Evolutionary conservation across 2,113 vertebrate species (phyloP).

Genomic region (Papio anubis): DNA sequence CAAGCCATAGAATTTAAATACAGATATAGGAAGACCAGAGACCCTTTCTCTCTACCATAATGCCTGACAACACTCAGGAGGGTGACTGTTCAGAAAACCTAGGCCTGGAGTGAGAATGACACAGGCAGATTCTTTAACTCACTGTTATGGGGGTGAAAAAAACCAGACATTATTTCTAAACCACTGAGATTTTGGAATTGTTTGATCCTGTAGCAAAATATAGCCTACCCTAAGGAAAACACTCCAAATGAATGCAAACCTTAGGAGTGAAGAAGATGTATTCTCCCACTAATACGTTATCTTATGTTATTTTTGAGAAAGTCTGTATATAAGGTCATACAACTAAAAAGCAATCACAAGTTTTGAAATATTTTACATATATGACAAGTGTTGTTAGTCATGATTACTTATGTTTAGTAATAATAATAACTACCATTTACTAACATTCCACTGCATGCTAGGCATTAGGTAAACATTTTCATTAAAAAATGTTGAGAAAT

Average conservation of each 20-base stretch:
- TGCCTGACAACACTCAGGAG: neutral
- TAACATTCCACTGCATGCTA: neutral
- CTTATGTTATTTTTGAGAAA: neutral
- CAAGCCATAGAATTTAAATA: neutral
- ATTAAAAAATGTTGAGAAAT: neutral
- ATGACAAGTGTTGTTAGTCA: neutral
- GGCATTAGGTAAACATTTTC: neutral
- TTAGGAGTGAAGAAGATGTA: neutral
- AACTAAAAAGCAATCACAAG: neutral
- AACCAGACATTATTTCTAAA: neutral
- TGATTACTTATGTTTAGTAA: neutral
- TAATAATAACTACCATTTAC: neutral
- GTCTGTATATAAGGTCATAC: neutral
- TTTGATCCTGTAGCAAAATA: neutral
- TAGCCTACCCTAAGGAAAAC: neutral
- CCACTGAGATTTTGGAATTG: neutral
- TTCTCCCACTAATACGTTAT: neutral
- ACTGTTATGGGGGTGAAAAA: no score
- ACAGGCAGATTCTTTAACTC: neutral
- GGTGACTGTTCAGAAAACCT: neutral
- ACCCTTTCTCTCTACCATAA: neutral
- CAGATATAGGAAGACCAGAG: neutral
- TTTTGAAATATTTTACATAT: neutral
- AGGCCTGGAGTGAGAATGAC: neutral
- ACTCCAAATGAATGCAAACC: neutral